Evolutionary conservation across 2,888 invertebrate genomes (phyloP).

Genomic region (Nomada flava): DNA sequence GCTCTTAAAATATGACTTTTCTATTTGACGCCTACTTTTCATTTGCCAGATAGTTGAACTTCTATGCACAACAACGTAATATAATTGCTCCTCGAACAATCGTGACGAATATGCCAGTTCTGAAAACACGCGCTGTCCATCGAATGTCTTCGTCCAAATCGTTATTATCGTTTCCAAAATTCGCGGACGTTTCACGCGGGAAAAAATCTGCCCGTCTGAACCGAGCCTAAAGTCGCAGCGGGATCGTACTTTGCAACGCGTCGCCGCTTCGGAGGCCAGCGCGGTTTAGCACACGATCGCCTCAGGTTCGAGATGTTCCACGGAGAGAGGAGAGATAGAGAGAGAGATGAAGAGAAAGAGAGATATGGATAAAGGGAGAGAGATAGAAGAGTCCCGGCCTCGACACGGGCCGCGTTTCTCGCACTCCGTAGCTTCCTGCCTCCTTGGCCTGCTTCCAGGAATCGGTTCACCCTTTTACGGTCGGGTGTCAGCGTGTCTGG

Average conservation of each 20-base stretch:
- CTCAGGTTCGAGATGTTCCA: conserved; percentile 5
- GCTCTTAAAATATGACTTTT: too few relatives aligned
- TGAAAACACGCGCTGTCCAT: too few relatives aligned
- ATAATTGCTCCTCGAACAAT: too few relatives aligned
- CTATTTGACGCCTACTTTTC: too few relatives aligned
- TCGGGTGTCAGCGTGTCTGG: conserved; percentile 30
- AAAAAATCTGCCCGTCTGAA: too few relatives aligned
- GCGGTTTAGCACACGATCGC: conserved; percentile 3
- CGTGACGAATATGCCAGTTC: too few relatives aligned
- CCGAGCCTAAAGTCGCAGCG: conserved; percentile 37
- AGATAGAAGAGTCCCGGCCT: conserved; percentile 8
- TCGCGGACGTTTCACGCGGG: too few relatives aligned
- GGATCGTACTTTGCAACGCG: conserved; percentile 30
- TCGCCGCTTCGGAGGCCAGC: conserved; percentile 3
- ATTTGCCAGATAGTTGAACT: too few relatives aligned
- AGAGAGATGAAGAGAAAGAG: background rate
- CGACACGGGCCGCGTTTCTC: conserved; percentile 32
- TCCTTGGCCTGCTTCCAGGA: conserved; percentile 50
- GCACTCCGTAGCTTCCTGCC: conserved; percentile 13
- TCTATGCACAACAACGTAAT: too few relatives aligned
- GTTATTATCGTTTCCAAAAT: too few relatives aligned
- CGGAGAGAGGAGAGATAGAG: background rate
- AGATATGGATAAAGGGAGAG: background rate
- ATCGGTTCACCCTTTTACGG: conserved; percentile 44
- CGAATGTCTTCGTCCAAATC: too few relatives aligned